Evolutionary conservation across 2,113 vertebrate genomes (phyloP), one percentile per base, ranked within the genome.

Genomic region (Xiphias gladius): DNA sequence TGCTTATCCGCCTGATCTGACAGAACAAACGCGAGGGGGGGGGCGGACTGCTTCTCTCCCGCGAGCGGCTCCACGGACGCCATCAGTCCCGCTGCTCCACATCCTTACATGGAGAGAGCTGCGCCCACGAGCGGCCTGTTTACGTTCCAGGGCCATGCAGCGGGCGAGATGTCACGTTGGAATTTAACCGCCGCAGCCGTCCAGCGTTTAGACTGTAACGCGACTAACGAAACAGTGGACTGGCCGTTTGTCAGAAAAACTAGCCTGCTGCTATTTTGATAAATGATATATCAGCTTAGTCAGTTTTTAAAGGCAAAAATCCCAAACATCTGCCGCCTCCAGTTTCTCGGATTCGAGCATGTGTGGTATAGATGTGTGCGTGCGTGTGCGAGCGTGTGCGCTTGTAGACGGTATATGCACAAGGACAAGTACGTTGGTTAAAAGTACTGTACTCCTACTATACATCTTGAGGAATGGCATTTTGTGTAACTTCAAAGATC

Each of bases 91-190:
- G 16, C 72, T 14, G 77, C 69, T 80, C 7, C 77, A 85, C 54
- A 82, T 28, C 93, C 93, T 70, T 94, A 94, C 87, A 92, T 92
- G 93, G 93, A 90, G 35, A 90, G 58, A 71, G 64, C 63, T 58
- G 73, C 65, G 8, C 28, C 41, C 77, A 30, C 66, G 75, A 81
- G 5, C 26, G 0, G 59, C 50, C 48, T 84, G 92, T 92, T 91
- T 92, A 93, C 61, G 28, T 68, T 59, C 72, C 39, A 73, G 1
- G 26, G 41, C 46, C 43, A 62, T 69, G 63, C 55, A 84, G 58
- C 80, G 28, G 32, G 24, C 70, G 61, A 65, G 13, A 82, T 83
- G 73, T 75, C 85, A 77, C 4, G 72, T 0, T 50, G 86, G 87
- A 88, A 92, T 90, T 43, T n/a, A 55, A 50, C 64, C 50, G 48